Percentiles rank a stretch among this genome's conserved stretches.
Evolutionary conservation across 1,140 invertebrate species (phyloP).

Genomic region (Hyphantria cunea): DNA sequence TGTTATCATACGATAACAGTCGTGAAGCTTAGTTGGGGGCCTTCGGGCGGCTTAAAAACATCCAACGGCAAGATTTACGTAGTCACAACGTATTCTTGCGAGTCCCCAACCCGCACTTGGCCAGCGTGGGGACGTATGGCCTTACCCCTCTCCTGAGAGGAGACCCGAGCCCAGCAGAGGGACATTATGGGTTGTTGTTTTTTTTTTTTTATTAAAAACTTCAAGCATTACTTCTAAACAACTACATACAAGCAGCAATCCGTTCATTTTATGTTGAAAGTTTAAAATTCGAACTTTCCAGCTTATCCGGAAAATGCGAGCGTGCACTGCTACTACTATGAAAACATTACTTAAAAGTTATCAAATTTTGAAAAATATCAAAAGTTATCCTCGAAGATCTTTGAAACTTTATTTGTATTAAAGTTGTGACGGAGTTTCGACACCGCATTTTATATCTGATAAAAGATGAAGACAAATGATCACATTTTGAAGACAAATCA

Average conservation of each 20-base stretch:
- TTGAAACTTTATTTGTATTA: constrained; percentile 17
- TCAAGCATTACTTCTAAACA: background rate
- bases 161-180: too few species aligned
- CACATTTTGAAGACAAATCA: constrained; percentile 12
- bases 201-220: too few species aligned
- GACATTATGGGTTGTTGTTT: too few species aligned
- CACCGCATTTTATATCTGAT: constrained; percentile 17
- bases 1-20: too few species aligned
- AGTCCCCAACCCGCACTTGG: too few species aligned
- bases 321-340: constrained; percentile 11
- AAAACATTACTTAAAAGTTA: constrained; percentile 25
- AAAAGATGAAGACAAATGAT: constrained; percentile 25
- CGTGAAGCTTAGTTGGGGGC: too few species aligned
- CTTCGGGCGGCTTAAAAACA: too few species aligned
- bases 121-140: too few species aligned
- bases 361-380: constrained; percentile 22
- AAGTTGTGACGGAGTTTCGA: constrained; percentile 12
- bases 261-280: constrained; percentile 6
- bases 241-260: constrained; percentile 1
- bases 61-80: too few species aligned
- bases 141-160: too few species aligned
- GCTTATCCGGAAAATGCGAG: background rate
- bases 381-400: constrained; percentile 15
- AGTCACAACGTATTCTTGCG: too few species aligned
- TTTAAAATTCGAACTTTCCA: constrained; percentile 21